Evolutionary conservation across 1,140 invertebrate species (phyloP), one percentile per base, ranked within the genome.

Genomic region (Heliconius melpomene): DNA sequence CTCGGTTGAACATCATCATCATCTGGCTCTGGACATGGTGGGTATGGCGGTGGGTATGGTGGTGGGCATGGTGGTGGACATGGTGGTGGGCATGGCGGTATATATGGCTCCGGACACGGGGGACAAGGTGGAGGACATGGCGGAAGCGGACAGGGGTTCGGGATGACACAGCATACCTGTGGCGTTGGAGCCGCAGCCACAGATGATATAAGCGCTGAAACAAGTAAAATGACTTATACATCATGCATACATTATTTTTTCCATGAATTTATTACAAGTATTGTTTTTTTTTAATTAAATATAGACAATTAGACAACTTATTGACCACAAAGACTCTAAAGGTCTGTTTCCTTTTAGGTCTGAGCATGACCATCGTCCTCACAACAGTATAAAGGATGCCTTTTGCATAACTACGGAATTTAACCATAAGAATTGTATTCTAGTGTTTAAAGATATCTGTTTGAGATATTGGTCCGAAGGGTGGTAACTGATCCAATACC

Each of bases 191-290:
- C 84, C 8, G 86, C 87, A 13, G 76, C 72, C 29, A 86, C 84
- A 54, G 87, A 84, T 75, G 89, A 85, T 79, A 91, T 71, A 32
- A 91, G 75, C 79, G 85, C 89, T 91, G 84, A 0, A 74, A 83
- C 78, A 60, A 46, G 5, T 46, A 3, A 66, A 66, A 26, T 66
- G 1, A 26, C 40, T 46, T 29, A 57, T 46, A 11, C 40, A 46
- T 11, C 13, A 13, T 11, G 3, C 40, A 46, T 46, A 36, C 32
- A 36, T 36, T 36, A 32, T 13, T 13, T 11, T 46, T 7, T 9
- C 52, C 52, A n/a, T 54, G 3, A n/a, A 46, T 13, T 46, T 46
- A 36, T 36, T 36, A 7, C 32, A 36, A 36, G 0, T 36, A 36
- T 36, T 36, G 6, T 1, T 36, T 36, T 36, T 36, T 36, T 32